Percentiles rank a stretch among this genome's conserved stretches.
Evolutionary conservation across 2,113 vertebrate species (phyloP).

Genomic region (Vulpes vulpes): DNA sequence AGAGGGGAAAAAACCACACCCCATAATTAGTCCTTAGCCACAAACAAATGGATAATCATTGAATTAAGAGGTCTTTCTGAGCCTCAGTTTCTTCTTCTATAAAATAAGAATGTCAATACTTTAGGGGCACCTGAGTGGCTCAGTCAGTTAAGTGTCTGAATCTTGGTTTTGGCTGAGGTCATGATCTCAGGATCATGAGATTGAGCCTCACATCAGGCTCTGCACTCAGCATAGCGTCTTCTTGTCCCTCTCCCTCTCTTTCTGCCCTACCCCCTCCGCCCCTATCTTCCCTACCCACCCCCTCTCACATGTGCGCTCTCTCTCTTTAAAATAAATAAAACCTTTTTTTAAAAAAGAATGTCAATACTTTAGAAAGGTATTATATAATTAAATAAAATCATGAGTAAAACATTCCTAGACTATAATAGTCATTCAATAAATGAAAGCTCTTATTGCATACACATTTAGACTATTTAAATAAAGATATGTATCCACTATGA

Average conservation of each 20-base stretch:
- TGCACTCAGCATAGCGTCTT: background rate
- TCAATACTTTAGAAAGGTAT: constrained; percentile 21
- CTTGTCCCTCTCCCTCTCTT: background rate
- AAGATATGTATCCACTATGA: background rate
- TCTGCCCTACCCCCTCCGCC: background rate
- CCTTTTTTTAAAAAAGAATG: background rate
- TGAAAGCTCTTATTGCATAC: background rate
- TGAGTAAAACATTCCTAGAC: background rate
- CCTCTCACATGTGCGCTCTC: background rate
- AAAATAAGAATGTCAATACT: background rate
- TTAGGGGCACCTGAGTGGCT: background rate
- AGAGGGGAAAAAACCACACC: background rate
- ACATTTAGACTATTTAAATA: constrained; percentile 18
- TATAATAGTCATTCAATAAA: constrained; percentile 1
- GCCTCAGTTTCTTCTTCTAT: background rate
- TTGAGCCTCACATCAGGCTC: background rate
- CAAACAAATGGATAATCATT: background rate
- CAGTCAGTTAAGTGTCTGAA: background rate
- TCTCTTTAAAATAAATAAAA: background rate
- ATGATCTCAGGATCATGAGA: background rate
- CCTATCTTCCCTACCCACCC: too few species aligned
- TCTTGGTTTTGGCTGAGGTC: background rate
- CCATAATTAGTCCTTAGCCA: background rate
- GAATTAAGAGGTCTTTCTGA: background rate
- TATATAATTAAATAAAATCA: constrained; percentile 45